Conservation (phyloP, 2,888 invertebrate genomes). For the Linnaemya tessellans region DNA sequence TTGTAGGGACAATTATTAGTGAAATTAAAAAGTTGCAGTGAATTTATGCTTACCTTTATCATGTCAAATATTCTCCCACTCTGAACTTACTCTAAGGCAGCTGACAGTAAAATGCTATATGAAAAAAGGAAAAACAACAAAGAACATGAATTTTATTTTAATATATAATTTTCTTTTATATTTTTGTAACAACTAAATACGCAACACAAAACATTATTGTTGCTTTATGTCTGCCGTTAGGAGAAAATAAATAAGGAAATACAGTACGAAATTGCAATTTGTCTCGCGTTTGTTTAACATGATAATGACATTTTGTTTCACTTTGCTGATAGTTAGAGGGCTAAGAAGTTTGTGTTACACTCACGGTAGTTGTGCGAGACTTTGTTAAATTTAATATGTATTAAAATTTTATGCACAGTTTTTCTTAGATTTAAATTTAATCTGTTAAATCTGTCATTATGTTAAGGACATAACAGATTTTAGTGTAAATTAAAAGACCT, state of each 20-base stretch:
- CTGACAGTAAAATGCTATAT: not conserved
- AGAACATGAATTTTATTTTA: not conserved
- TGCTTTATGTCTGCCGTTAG: conserved; percentile 25
- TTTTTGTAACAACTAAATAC: not conserved
- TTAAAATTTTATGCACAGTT: too few species aligned
- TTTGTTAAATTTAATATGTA: too few species aligned
- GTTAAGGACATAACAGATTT: too few species aligned
- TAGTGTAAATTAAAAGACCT: too few species aligned
- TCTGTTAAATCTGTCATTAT: too few species aligned
- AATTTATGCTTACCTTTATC: too few species aligned
- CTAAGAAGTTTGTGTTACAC: not conserved
- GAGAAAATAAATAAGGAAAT: not conserved
- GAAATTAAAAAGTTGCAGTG: too few species aligned
- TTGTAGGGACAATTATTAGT: too few species aligned
- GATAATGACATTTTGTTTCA: conserved; percentile 32
- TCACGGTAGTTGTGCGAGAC: not conserved
- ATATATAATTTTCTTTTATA: not conserved
- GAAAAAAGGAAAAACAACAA: not conserved
- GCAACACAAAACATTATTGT: conserved; percentile 2
- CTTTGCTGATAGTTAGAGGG: not conserved
- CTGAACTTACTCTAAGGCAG: not conserved
- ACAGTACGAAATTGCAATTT: conserved; percentile 16
- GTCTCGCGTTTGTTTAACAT: conserved; percentile 17
- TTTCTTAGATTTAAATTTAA: too few species aligned
- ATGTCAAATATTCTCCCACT: not conserved